phyloP scores from a whole-genome alignment of 1,140 invertebrate species.

The Vanessa atalanta region DNA sequence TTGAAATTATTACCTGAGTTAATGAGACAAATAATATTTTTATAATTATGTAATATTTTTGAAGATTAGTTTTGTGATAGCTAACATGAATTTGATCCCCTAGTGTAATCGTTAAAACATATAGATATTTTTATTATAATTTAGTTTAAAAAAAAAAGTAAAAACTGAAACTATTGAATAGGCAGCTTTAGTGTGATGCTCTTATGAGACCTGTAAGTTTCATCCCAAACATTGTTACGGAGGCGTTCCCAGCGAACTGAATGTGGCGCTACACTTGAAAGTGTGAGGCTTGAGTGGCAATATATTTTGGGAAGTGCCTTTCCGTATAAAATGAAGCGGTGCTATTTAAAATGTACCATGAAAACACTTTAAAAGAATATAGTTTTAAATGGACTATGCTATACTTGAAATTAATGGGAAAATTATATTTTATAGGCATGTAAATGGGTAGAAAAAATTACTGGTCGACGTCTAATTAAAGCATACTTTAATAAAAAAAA shows the following conservation, averaged over 20 bases:
- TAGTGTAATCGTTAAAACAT: no score
- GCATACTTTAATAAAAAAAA: neutral
- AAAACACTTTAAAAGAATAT: neutral
- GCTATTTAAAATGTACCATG: conserved; percentile 14
- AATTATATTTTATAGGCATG: neutral
- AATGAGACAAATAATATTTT: no score
- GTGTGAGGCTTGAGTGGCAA: conserved; percentile 21
- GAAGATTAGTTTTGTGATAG: no score
- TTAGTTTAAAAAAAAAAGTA: neutral
- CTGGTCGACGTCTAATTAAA: no score
- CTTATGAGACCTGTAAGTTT: conserved; percentile 21
- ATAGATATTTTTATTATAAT: no score
- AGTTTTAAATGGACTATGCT: neutral
- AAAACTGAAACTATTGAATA: neutral
- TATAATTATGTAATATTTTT: no score
- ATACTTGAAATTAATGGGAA: neutral
- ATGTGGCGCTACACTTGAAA: conserved; percentile 20
- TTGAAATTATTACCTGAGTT: no score
- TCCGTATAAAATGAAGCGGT: conserved; percentile 11
- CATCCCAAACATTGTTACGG: conserved; percentile 14
- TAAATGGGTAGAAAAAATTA: no score
- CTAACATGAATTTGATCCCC: no score
- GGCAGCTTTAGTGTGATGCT: neutral
- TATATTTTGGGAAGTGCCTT: conserved; percentile 23
- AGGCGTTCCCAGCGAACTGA: conserved; percentile 23